Evolutionary conservation across 1,140 invertebrate species (phyloP), one percentile per base, ranked within the genome.

Genomic region (Drosophila oshimai): DNA sequence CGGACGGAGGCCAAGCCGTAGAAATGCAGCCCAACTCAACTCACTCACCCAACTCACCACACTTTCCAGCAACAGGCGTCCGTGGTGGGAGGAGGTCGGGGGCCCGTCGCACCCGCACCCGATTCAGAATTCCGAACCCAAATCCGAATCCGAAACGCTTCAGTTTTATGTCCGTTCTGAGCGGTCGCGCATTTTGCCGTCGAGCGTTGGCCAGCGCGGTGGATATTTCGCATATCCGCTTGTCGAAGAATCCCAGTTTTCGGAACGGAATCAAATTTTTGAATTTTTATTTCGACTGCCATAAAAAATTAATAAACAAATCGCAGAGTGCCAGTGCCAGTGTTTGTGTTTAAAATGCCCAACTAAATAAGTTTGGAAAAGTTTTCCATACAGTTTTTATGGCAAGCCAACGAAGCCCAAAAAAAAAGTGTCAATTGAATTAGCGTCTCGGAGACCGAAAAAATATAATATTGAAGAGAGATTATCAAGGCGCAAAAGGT

Each of bases 141-240:
- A 54, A 10, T n/a, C 54, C 61, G 51, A 58, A 39, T 39, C 51
- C 51, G 18, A 51, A 37, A 53, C 53, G 50, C 7, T 62, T 51
- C 34, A 42, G 17, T 37, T 50, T 42, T 39, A 58, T n/a, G 72
- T 84, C 75, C 72, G 62, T 67, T 61, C 67, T 36, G 76, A 76
- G 45, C 78, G 60, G 62, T 86, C 69, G 81, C 81, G 81, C 81
- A 87, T 81, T 87, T 87, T 71, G 81, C 81, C 81, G 58, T 73
- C 73, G 76, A 87, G 76, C 81, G 81, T 87, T 87, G 81, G 76
- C 65, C 81, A 86, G 76, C 76, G 76, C 76, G 81, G 72, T 77
- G 74, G 81, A 81, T 44, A 73, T 81, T 75, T 76, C 67, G 71
- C 79, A 74, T 50, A 58, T 61, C 57, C 57, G 57, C 50, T 31